These are phyloP conservation scores for Nylanderia fulva DNA, from an alignment of 1,140 invertebrate genomes.

Conservation along the genomic window DNA sequence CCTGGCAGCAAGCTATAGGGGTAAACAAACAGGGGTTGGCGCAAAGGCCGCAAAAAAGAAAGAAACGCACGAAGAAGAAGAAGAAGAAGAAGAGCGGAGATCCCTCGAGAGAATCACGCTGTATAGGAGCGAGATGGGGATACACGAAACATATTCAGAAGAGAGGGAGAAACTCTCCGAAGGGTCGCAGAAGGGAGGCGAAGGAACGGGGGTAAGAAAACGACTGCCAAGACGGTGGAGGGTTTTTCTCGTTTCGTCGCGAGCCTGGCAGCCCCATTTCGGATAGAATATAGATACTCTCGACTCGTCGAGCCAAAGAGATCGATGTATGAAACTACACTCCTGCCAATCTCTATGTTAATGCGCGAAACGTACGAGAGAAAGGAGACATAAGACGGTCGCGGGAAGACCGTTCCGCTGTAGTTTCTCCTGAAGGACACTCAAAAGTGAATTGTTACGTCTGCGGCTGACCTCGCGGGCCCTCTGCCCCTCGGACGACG, in stretches of 20 bases:
- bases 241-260: slow-evolving; percentile 68
- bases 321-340: slow-evolving; percentile 84
- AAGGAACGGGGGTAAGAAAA: background rate
- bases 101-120: background rate
- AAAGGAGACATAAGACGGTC: slow-evolving; percentile 22
- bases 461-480: slow-evolving; percentile 85
- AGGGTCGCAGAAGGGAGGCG: background rate
- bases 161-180: slow-evolving; percentile 24
- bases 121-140: slow-evolving; percentile 17
- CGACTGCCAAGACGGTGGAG: slow-evolving; percentile 41
- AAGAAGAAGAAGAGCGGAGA: slow-evolving; percentile 20
- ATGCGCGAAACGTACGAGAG: slow-evolving; percentile 72
- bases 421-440: slow-evolving; percentile 80
- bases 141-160: background rate
- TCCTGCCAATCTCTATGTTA: slow-evolving; percentile 86
- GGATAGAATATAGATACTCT: slow-evolving; percentile 79
- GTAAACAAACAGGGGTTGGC: slow-evolving; percentile 51
- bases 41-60: slow-evolving; percentile 45
- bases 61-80: no score
- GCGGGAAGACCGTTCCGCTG: slow-evolving; percentile 70
- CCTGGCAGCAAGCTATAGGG: background rate
- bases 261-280: slow-evolving; percentile 63
- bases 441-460: slow-evolving; percentile 87
- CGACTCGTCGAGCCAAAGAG: slow-evolving; percentile 76
- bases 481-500: slow-evolving; percentile 76